Base-by-base conservation (phyloP, 2,797 vertebrate species). In the Orientallactaga sibirica region DNA sequence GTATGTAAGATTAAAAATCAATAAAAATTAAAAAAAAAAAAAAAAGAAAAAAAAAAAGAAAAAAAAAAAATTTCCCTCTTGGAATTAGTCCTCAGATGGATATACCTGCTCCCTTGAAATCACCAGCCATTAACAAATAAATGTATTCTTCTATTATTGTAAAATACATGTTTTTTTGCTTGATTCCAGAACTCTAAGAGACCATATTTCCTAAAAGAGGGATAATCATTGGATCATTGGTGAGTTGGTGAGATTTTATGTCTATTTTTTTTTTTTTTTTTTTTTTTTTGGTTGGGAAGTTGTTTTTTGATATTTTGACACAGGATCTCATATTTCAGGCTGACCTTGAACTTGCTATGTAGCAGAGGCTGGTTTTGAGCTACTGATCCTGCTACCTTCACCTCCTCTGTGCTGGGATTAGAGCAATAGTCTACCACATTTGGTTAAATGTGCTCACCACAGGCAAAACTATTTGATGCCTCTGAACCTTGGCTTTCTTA, bases 401-500 rank as follows among this genome's bases (percentile, higher is more conserved):
- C 33, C 33, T 37, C 33, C 33, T 37, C 33, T 37, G 33, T 37
- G 33, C 33, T 37, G 33, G 33, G 33, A 37, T 37, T 37, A 37
- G 33, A 37, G 33, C 33, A 37, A 37, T 37, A 37, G 33, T 37
- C 33, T 37, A 37, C 33, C 33, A 37, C 33, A 37, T 71, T 84
- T 55, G 52, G 43, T 84, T 83, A 83, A 52, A 22, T 33, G 52
- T 48, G 33, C 9, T 67, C 41, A 73, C 70, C 70, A 84, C 68
- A 66, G 37, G 67, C 19, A 92, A 68, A 83, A 84, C 73, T 67
- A 75, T 48, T 75, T 75, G 85, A 79, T 55, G 37, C 82, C 48
- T 93, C 85, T 84, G 37, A 92, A 20, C 48, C 10, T 37, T 67
- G 25, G 73, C 10, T 88, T 91, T 55, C 52, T 85, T 81, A 91